Evolutionary conservation across 2,888 invertebrate species (phyloP).

Genomic region (Prionchulus punctatus): DNA sequence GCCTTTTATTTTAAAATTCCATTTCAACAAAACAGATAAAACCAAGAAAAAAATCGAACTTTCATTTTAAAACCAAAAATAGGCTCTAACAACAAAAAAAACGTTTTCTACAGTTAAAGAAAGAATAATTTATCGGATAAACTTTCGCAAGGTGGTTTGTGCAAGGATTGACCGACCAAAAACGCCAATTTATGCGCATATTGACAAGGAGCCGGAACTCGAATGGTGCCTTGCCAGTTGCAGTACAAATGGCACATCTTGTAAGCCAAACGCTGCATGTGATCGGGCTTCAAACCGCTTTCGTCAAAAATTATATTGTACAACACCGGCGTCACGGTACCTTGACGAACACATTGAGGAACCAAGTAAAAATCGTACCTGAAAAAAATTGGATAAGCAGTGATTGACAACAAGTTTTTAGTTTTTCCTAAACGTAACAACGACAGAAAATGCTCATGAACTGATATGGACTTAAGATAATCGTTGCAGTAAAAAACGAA

Average conservation of each 20-base stretch:
- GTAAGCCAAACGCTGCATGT: constrained; percentile 63
- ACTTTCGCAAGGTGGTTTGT: constrained; percentile 33
- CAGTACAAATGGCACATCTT: constrained; percentile 75
- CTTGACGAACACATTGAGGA: constrained; percentile 66
- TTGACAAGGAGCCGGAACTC: constrained; percentile 82
- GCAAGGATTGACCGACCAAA: constrained; percentile 61
- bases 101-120: no score
- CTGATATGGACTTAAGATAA: no score
- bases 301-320: constrained; percentile 69
- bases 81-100: no score
- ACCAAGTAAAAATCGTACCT: constrained; percentile 79
- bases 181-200: constrained; percentile 87
- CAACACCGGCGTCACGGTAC: constrained; percentile 74
- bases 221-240: constrained; percentile 63
- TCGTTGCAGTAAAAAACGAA: no score
- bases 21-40: no score
- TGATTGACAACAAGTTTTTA: neutral
- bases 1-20: no score
- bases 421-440: no score
- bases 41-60: no score
- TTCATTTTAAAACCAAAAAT: no score
- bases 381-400: neutral
- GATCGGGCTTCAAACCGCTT: constrained; percentile 51
- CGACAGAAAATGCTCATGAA: no score
- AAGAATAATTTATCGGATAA: constrained; percentile 32